Conservation (phyloP, 2,888 invertebrate species). For the Hetaerina titia region DNA sequence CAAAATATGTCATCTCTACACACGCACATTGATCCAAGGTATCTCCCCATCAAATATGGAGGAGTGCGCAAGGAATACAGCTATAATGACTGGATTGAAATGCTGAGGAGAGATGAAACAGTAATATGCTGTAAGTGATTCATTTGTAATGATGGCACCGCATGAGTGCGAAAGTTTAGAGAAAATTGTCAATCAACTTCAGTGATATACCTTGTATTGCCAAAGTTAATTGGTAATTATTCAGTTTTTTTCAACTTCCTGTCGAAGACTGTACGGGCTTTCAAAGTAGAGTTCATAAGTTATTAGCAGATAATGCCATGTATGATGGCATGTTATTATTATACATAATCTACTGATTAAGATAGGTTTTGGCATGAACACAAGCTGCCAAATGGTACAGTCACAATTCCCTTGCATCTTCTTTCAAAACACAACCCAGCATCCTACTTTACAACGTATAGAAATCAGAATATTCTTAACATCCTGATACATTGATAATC, state of each 20-base stretch:
- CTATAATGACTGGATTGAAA: conserved; percentile 70
- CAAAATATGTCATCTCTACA: conserved; percentile 86
- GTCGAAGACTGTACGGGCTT: not conserved
- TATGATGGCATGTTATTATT: too few relatives aligned
- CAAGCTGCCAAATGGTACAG: too few relatives aligned
- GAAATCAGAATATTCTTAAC: too few relatives aligned
- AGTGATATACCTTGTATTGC: not conserved
- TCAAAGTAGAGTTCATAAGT: not conserved
- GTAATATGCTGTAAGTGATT: conserved; percentile 46
- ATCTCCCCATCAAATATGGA: conserved; percentile 85
- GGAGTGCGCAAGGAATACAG: conserved; percentile 76
- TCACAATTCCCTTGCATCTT: too few relatives aligned
- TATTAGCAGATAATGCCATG: not conserved
- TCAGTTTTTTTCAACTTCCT: not conserved
- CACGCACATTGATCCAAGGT: conserved; percentile 84
- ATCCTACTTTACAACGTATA: too few relatives aligned
- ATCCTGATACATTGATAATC: too few relatives aligned
- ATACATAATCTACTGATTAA: too few relatives aligned
- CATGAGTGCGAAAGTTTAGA: not conserved
- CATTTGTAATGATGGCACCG: not conserved
- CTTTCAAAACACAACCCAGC: too few relatives aligned
- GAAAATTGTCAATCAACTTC: not conserved
- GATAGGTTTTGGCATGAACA: too few relatives aligned
- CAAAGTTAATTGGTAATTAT: not conserved
- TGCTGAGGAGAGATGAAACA: conserved; percentile 50